These are phyloP conservation scores for Poecilia gillii DNA, from an alignment of 2,797 vertebrate genomes.

Conservation along the genomic window DNA sequence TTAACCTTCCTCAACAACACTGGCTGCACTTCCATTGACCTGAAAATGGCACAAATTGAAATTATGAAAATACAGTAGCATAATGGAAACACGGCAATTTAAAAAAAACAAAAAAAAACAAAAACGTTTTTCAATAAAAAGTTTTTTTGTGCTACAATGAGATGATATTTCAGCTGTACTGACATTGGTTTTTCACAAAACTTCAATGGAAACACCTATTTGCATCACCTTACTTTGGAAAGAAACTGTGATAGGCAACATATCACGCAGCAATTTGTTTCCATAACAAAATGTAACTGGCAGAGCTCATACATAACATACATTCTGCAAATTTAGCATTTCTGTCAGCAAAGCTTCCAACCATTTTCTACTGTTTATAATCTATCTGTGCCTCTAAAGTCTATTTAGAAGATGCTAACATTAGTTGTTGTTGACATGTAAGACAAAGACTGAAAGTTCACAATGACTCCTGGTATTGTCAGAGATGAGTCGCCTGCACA, in stretches of 20 bases:
- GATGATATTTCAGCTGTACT: too few species aligned
- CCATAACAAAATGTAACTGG: not conserved
- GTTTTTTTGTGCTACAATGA: too few species aligned
- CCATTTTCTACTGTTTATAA: conserved; percentile 22
- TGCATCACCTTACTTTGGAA: not conserved
- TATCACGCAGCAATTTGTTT: not conserved
- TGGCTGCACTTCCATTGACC: not conserved
- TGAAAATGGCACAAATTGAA: not conserved
- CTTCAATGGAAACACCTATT: too few species aligned
- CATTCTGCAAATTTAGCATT: conserved; percentile 15
- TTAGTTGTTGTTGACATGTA: conserved; percentile 45
- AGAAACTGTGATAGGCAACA: not conserved
- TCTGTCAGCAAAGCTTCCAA: conserved; percentile 30
- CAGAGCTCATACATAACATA: not conserved
- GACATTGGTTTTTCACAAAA: too few species aligned
- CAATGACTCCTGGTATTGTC: conserved; percentile 57
- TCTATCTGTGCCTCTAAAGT: conserved; percentile 34
- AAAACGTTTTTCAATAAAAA: too few species aligned
- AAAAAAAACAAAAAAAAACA: too few species aligned
- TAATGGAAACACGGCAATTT: too few species aligned
- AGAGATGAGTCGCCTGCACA: conserved; percentile 65
- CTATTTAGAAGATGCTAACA: conserved; percentile 17
- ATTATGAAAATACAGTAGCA: too few species aligned
- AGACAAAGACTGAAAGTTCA: conserved; percentile 66
- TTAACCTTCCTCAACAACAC: not conserved